A percentile compares a stretch with the other conserved stretches of the same genome.
phyloP scores from a whole-genome alignment of 2,113 vertebrate genomes.

The Campylorhamphus procurvoides region DNA sequence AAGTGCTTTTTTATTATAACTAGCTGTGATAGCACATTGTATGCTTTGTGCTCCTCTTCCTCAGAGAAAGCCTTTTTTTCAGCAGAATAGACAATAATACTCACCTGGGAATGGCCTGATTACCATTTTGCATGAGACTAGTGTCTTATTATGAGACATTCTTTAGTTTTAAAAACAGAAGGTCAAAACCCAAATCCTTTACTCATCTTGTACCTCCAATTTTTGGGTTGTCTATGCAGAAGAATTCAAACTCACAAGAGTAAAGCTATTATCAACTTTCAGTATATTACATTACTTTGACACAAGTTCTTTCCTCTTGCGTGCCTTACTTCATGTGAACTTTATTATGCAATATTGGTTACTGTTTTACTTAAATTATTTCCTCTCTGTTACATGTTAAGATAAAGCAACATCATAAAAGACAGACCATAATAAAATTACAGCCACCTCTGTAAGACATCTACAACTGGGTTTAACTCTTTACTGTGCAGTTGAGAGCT shows the following conservation, averaged over 20 bases:
- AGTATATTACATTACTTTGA: not conserved
- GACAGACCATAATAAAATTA: not conserved
- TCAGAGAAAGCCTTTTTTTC: not conserved
- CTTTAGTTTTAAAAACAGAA: not conserved
- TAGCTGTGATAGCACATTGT: not conserved
- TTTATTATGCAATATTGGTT: conserved; percentile 8
- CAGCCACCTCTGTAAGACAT: not conserved
- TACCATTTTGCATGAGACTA: not conserved
- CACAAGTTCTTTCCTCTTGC: not conserved
- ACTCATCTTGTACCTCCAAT: not conserved
- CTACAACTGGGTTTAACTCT: not conserved
- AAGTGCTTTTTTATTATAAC: not conserved
- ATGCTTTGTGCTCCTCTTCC: not conserved
- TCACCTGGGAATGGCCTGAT: not conserved
- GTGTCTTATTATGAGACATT: not conserved
- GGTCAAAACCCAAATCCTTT: not conserved
- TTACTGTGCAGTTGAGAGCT: not conserved
- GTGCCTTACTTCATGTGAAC: not conserved
- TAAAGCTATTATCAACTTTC: not conserved
- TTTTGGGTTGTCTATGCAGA: not conserved
- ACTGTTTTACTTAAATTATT: not conserved
- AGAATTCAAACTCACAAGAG: not conserved
- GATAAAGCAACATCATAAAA: not conserved
- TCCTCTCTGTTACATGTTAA: not conserved
- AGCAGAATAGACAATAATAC: not conserved